Conservation (phyloP, 1,140 invertebrate species). For the Apocrypta bakeri region DNA sequence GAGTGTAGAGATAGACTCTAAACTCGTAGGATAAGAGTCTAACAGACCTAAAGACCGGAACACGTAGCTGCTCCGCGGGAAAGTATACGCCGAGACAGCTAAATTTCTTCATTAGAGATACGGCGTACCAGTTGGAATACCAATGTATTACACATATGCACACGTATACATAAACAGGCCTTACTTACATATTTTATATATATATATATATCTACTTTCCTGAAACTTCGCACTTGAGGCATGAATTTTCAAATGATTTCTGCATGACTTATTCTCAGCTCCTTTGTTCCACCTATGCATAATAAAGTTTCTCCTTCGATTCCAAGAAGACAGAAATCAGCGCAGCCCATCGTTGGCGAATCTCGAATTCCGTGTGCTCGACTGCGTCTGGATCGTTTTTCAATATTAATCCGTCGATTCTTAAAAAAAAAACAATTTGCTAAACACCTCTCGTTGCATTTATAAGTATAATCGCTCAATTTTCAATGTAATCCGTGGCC, state of each 20-base stretch:
- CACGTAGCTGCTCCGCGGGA: not conserved
- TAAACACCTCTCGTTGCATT: not conserved
- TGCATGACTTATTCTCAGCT: not conserved
- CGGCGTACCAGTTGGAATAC: not conserved
- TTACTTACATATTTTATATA: no score
- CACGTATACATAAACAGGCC: no score
- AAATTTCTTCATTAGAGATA: slow-evolving; percentile 22
- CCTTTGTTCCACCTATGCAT: not conserved
- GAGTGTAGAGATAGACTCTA: not conserved
- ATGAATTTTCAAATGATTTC: not conserved
- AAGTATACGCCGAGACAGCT: slow-evolving; percentile 14
- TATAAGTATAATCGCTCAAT: slow-evolving; percentile 8
- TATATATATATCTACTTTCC: no score
- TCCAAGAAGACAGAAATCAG: no score
- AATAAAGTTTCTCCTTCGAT: not conserved
- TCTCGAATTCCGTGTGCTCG: no score
- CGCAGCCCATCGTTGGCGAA: no score
- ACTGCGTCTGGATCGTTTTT: not conserved
- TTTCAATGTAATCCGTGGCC: slow-evolving; percentile 9
- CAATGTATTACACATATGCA: not conserved
- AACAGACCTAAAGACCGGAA: slow-evolving; percentile 3
- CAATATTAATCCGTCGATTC: not conserved
- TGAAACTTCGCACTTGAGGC: no score
- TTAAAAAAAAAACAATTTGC: no score
- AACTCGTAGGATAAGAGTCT: not conserved